These are phyloP conservation scores for Vidua chalybeata DNA, from an alignment of 2,113 vertebrate species.

Conservation along the genomic window DNA sequence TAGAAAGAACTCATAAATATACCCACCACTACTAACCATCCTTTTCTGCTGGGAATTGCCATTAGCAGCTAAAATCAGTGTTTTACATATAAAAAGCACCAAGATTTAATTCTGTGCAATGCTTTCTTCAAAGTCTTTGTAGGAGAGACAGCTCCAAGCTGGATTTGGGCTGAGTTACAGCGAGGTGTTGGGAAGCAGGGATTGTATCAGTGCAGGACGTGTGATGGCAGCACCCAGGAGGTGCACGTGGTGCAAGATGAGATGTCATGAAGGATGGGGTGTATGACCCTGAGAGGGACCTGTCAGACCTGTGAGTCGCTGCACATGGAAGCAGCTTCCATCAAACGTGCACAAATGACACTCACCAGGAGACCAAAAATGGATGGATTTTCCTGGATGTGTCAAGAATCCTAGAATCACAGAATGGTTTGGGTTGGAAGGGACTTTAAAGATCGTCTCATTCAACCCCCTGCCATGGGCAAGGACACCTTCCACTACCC, in stretches of 20 bases:
- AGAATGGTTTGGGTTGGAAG: not conserved
- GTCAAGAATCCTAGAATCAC: not conserved
- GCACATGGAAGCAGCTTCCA: not conserved
- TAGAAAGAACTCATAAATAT: constrained; percentile 36
- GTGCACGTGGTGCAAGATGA: not conserved
- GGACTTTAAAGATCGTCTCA: not conserved
- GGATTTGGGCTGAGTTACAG: not conserved
- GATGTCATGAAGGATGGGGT: not conserved
- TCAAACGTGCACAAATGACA: rapidly evolving
- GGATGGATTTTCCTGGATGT: not conserved
- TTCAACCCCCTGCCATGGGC: not conserved
- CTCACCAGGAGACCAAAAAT: not conserved
- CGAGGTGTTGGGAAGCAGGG: not conserved
- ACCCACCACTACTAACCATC: not conserved
- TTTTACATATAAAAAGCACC: constrained; percentile 31
- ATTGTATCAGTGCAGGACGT: rapidly evolving
- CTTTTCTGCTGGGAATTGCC: constrained; percentile 48
- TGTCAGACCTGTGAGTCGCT: not conserved
- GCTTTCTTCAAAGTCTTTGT: not conserved
- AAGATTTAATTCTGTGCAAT: not conserved
- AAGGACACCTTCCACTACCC: not conserved
- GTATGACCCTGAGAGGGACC: not conserved
- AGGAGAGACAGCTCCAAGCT: not conserved
- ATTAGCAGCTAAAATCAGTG: constrained; percentile 41
- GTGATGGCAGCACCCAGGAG: not conserved